A percentile compares a stretch with the other conserved stretches of the same genome.
phyloP scores from a whole-genome alignment of 2,797 vertebrate genomes.

The Taenioides sp. region DNA sequence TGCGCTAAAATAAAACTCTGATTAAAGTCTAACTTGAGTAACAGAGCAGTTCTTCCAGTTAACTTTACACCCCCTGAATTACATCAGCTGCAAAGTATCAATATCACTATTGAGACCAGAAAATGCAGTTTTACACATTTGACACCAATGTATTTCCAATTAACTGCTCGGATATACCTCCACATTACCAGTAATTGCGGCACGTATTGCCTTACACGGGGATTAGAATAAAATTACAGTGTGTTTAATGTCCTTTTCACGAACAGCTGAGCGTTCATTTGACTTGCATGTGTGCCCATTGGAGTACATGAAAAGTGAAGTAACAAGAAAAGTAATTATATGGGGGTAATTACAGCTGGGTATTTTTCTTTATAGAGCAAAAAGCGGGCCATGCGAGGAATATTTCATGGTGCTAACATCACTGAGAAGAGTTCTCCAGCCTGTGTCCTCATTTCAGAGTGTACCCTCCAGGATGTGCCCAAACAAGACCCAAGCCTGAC shows the following conservation, averaged over 20 bases:
- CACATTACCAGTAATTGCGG: slow-evolving; percentile 12
- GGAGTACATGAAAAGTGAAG: slow-evolving; percentile 37
- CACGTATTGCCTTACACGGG: slow-evolving; percentile 13
- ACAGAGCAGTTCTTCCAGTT: no score
- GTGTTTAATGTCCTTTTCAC: slow-evolving; percentile 31
- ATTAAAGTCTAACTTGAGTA: no score
- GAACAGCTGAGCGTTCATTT: slow-evolving; percentile 40
- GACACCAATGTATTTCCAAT: slow-evolving; percentile 14
- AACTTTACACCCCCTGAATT: no score
- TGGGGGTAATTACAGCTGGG: slow-evolving; percentile 38
- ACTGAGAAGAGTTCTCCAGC: background rate
- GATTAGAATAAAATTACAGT: slow-evolving; percentile 30
- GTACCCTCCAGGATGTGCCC: slow-evolving; percentile 25
- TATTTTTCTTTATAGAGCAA: slow-evolving; percentile 30
- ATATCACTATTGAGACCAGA: background rate
- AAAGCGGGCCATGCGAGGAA: slow-evolving; percentile 8
- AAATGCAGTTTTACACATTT: slow-evolving; percentile 1
- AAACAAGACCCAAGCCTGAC: slow-evolving; percentile 40
- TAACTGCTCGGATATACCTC: slow-evolving; percentile 6
- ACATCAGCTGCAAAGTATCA: no score
- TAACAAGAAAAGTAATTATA: slow-evolving; percentile 37
- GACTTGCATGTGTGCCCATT: slow-evolving; percentile 31
- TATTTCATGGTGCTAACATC: slow-evolving; percentile 22
- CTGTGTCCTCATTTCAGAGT: slow-evolving; percentile 22
- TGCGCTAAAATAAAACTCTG: no score